A percentile compares a stretch with the other conserved stretches of the same genome.
Evolutionary conservation across 1,140 invertebrate genomes (phyloP).

Genomic region (Bombus soroeensis): DNA sequence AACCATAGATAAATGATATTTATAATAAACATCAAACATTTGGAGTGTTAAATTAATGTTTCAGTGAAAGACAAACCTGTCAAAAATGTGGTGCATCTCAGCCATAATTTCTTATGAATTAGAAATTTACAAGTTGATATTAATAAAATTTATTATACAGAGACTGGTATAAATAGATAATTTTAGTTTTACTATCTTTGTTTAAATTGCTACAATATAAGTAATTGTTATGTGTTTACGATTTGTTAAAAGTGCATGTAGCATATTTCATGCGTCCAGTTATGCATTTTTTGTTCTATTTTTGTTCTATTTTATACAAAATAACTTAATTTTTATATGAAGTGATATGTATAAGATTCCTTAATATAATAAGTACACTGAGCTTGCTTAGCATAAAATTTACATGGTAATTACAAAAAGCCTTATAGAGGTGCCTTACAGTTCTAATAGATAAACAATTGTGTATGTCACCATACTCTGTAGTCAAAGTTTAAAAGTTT

Average conservation of each 20-base stretch:
- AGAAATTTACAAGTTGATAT: constrained; percentile 14
- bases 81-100: constrained; percentile 74
- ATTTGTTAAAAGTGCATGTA: constrained; percentile 19
- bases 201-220: constrained; percentile 14
- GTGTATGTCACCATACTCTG: constrained; percentile 28
- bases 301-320: constrained; percentile 19
- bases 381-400: constrained; percentile 36
- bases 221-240: neutral
- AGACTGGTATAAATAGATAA: constrained; percentile 22
- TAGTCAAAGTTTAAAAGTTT: constrained; percentile 6
- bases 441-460: constrained; percentile 21
- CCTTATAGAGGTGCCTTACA: constrained; percentile 44
- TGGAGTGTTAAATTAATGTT: constrained; percentile 56
- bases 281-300: constrained; percentile 12
- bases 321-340: constrained; percentile 28
- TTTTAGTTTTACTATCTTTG: neutral
- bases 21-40: constrained; percentile 12
- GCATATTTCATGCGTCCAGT: constrained; percentile 34
- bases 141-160: neutral
- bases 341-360: constrained; percentile 21
- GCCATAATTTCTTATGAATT: constrained; percentile 43
- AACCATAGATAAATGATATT: constrained; percentile 18
- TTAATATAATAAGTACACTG: constrained; percentile 44
- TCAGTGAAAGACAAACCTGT: constrained; percentile 75
- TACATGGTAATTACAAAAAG: constrained; percentile 16